These are phyloP conservation scores for Periphyllus acericola DNA, from an alignment of 2,888 invertebrate species.

Conservation along the genomic window DNA sequence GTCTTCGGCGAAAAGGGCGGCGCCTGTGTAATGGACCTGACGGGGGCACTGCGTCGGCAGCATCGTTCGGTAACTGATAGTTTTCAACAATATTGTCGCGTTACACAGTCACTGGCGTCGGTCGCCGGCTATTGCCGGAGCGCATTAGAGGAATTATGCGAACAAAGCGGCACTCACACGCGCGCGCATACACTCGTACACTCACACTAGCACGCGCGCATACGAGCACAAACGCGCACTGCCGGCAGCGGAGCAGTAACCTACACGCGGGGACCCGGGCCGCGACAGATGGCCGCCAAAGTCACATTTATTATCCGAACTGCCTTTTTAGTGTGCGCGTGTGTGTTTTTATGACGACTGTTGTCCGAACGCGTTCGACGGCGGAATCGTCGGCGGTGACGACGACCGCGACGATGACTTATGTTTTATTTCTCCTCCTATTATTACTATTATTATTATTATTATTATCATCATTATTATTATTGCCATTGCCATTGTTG, in stretches of 20 bases:
- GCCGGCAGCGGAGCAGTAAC: background rate
- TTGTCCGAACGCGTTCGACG: conserved; percentile 35
- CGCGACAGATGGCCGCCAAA: conserved; percentile 58
- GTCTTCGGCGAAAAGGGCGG: conserved; percentile 13
- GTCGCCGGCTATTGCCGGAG: background rate
- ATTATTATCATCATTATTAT: conserved; percentile 26
- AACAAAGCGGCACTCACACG: conserved; percentile 27
- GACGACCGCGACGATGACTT: conserved; percentile 38
- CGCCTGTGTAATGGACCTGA: conserved; percentile 38
- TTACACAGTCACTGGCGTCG: background rate
- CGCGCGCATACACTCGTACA: background rate
- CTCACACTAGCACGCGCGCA: no score
- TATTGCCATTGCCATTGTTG: conserved; percentile 9
- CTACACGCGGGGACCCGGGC: background rate
- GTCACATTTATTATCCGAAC: conserved; percentile 53
- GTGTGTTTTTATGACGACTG: conserved; percentile 51
- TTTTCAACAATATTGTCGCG: conserved; percentile 43
- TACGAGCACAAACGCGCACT: background rate
- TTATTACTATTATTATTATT: background rate
- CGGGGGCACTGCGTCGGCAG: background rate
- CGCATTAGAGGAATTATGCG: conserved; percentile 52
- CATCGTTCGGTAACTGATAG: conserved; percentile 31
- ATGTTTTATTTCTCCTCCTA: conserved; percentile 19
- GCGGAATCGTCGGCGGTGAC: conserved; percentile 7
- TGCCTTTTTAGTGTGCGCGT: conserved; percentile 39